Base-by-base conservation (phyloP, 2,888 invertebrate genomes). In the Suillia variegata region DNA sequence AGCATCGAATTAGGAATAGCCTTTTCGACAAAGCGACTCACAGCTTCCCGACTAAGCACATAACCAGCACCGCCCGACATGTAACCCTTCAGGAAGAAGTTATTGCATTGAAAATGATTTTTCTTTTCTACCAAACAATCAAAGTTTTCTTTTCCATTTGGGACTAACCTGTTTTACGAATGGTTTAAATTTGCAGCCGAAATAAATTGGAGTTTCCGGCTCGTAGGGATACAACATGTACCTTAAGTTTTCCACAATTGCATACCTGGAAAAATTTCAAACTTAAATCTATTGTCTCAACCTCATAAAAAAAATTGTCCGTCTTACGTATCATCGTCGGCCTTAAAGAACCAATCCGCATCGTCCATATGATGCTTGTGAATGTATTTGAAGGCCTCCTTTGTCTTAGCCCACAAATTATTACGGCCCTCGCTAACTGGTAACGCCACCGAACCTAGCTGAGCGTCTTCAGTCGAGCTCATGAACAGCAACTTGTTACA, bases 271-370 rank as follows among this genome's bases (percentile, higher is more conserved):
- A 22, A 5, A n/a, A n/a, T n/a, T n/a, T n/a, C n/a, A n/a, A n/a
- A n/a, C n/a, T n/a, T n/a, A 49, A 13, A 31, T 38, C n/a, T 47
- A 33, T 38, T 38, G 38, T n/a, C 4, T 38, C 15, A n/a, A 38
- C n/a, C n/a, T 4, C n/a, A n/a, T 13, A 2, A n/a, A 33, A 26
- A 12, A 34, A 8, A 20, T 17, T 24, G 2, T n/a, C 31, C 2
- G 1, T 60, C 94, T 94, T 78, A 97, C 95, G 98, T 98, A 77
- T 98, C 98, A 81, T 98, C 98, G 76, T 98, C 98, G 15, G 98
- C 98, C 81, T 99, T 99, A 73, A 98, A 84, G 80, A 99, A 98
- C 96, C 96, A 98, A 81, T 98, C 98, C 1, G 92, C 94, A 56
- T 96, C 87, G 67, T 95, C 86, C 53, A 89, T 83, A 78, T 96